Evolutionary conservation across 1,140 invertebrate species (phyloP), one percentile per base, ranked within the genome.

Genomic region (Carcinoscorpius rotundicauda): DNA sequence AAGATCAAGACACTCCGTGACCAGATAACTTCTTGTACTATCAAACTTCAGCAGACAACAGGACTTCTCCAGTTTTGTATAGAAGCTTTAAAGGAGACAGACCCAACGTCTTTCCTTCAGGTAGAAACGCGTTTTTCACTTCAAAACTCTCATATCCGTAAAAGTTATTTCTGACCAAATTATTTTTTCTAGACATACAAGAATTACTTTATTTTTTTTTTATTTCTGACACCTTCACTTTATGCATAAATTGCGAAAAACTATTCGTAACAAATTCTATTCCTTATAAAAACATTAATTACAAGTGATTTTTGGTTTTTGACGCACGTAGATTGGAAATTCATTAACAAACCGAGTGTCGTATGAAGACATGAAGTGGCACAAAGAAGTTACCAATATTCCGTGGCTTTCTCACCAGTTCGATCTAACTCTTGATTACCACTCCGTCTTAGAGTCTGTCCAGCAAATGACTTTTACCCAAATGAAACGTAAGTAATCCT

Each of bases 61-160:
- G 92, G 91, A 6, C 80, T 98, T 3, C 83, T 99, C 64, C 96
- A 98, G 75, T 98, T 98, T 77, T 98, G 94, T 77, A 97, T 98
- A 72, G 97, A 99, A 78, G 93, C 96, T 3, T 81, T 99, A 4
- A 98, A 98, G 78, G 97, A 99, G 80, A 93, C 89, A 9, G 96
- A 99, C 78, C 89, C 92, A 72, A 85, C 90, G 51, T 90, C 93
- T 10, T 99, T 97, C 79, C 82, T 99, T 59, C 95, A 98, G 82
- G 87, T 85, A 71, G 29, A 29, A 29, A 29, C 29, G 29, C 29
- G 29, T 29, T 29, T 29, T 29, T 2, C 0, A 29, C 29, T 29
- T 29, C 29, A 29, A 29, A 29, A 29, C 29, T 29, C 29, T 29
- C 29, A 1, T 29, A 29, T 29, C 29, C 29, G 29, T 29, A 29